Evolutionary conservation across 2,113 vertebrate species (phyloP).

Genomic region (Microtus montanus): DNA sequence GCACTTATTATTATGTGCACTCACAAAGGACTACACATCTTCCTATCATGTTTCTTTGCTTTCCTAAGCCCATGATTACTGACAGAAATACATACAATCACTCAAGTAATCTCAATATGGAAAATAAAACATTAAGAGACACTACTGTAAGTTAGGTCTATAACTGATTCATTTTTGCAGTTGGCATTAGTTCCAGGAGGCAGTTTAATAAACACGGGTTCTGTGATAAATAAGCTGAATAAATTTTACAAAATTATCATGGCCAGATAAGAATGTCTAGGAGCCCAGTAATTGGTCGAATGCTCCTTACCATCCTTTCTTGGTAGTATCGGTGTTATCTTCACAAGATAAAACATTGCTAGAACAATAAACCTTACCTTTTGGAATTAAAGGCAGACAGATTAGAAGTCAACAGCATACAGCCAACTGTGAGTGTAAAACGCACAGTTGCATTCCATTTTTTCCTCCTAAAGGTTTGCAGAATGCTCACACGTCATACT

Average conservation of each 20-base stretch:
- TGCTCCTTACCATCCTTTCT: conserved; percentile 47
- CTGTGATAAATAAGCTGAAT: conserved; percentile 70
- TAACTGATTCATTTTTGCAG: conserved; percentile 61
- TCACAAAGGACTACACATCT: background rate
- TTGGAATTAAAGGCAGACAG: conserved; percentile 83
- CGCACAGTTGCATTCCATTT: conserved; percentile 78
- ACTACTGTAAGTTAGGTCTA: conserved; percentile 4
- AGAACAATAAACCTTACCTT: conserved; percentile 71
- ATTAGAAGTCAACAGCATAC: conserved; percentile 78
- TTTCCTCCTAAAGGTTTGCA: conserved; percentile 78
- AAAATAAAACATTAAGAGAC: background rate
- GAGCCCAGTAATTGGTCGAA: conserved; percentile 65
- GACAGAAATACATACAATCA: background rate
- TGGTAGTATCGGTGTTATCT: conserved; percentile 70
- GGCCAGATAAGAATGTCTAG: conserved; percentile 35
- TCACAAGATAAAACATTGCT: conserved; percentile 69
- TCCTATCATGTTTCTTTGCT: background rate
- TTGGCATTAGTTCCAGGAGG: conserved; percentile 64
- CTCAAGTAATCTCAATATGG: background rate
- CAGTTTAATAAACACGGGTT: conserved; percentile 66
- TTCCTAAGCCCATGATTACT: background rate
- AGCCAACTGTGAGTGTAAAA: conserved; percentile 80
- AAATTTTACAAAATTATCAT: conserved; percentile 71
- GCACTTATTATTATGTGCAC: background rate
- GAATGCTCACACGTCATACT: conserved; percentile 73